Percentiles rank a stretch among this genome's conserved stretches.
These are phyloP conservation scores for Spatulosminthurus flaviceps DNA, from an alignment of 2,888 invertebrate species.

Conservation along the genomic window DNA sequence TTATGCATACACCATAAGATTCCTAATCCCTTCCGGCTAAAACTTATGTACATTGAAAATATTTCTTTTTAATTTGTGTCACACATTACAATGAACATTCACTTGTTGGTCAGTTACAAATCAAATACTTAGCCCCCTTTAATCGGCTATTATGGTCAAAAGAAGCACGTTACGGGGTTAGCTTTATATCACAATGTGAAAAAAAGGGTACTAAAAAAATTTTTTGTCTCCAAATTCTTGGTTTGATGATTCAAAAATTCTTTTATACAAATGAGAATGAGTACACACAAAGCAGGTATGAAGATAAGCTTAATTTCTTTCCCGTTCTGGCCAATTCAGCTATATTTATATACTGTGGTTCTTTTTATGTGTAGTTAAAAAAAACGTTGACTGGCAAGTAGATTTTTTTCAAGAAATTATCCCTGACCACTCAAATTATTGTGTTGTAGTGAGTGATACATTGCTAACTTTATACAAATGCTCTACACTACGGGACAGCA, in stretches of 20 bases:
- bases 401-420: neutral
- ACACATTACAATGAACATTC: constrained; percentile 37
- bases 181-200: neutral
- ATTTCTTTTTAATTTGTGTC: constrained; percentile 47
- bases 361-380: neutral
- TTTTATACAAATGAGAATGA: neutral
- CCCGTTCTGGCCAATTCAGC: neutral
- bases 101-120: constrained; percentile 32
- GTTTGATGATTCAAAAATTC: neutral
- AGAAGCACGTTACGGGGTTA: constrained; percentile 16
- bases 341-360: neutral
- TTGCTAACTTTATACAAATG: neutral
- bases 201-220: neutral
- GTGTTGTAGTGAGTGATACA: neutral
- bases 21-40: constrained; percentile 48
- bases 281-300: neutral
- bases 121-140: constrained; percentile 23
- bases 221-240: neutral
- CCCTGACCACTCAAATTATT: constrained; percentile 13
- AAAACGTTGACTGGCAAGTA: neutral
- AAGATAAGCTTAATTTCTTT: neutral
- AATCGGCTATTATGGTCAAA: constrained; percentile 25
- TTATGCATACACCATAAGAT: neutral
- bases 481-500: too few relatives aligned
- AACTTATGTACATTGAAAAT: constrained; percentile 33